These are phyloP conservation scores for Mormyrus hasselquistii DNA, from an alignment of 2,797 vertebrate species.

Conservation along the genomic window DNA sequence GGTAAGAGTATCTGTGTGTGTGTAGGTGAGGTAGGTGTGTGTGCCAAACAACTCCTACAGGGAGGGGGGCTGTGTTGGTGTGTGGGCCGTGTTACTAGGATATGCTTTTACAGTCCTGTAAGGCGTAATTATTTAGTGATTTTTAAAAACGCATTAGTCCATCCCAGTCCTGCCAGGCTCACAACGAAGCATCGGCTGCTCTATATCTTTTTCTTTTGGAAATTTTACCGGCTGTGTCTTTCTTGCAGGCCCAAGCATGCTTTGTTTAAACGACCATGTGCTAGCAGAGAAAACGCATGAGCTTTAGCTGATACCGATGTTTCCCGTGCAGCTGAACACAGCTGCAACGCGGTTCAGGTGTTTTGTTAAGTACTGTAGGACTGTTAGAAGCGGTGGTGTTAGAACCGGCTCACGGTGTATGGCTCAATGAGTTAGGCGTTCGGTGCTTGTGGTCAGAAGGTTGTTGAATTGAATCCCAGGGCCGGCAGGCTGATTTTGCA, in stretches of 20 bases:
- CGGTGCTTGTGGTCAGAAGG: background rate
- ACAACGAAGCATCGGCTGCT: background rate
- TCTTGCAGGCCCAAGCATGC: background rate
- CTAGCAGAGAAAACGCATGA: background rate
- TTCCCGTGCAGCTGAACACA: background rate
- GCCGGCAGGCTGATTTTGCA: background rate
- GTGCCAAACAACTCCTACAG: background rate
- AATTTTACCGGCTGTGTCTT: background rate
- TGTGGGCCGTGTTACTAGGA: background rate
- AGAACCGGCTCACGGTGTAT: background rate
- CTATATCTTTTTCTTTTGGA: background rate
- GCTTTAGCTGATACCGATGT: background rate
- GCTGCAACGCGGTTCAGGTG: background rate
- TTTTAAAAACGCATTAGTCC: constrained; percentile 28
- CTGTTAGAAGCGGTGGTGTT: background rate
- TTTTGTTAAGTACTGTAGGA: background rate
- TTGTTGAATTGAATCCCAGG: background rate
- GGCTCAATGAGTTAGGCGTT: background rate
- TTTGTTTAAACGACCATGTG: background rate
- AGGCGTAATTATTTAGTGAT: constrained; percentile 32
- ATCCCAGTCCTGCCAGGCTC: constrained; percentile 22
- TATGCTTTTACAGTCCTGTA: background rate
- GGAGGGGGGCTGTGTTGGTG: background rate
- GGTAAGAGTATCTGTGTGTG: background rate
- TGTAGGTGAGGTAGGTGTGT: background rate